phyloP scores from a whole-genome alignment of 1,140 invertebrate genomes.

The Onthophagus taurus region DNA sequence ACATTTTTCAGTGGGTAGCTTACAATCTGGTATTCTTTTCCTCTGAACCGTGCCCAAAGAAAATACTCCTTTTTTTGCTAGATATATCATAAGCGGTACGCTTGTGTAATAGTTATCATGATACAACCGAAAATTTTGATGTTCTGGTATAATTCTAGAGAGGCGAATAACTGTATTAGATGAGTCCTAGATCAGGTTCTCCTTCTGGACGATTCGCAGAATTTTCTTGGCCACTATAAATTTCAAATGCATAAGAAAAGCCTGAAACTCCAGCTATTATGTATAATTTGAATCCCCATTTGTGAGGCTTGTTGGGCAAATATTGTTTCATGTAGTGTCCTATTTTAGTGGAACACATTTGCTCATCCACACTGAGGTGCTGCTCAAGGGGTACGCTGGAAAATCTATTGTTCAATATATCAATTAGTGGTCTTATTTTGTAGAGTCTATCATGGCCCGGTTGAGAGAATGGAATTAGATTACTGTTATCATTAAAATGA shows the following conservation, averaged over 20 bases:
- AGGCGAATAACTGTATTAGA: constrained; percentile 15
- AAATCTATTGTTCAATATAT: constrained; percentile 34
- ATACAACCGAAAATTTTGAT: constrained; percentile 6
- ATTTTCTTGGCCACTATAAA: constrained; percentile 15
- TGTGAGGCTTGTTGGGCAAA: constrained; percentile 33
- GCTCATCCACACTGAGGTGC: constrained; percentile 17
- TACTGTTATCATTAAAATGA: constrained; percentile 32
- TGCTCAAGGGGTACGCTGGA: constrained; percentile 18
- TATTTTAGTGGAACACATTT: constrained; percentile 22
- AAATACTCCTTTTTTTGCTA: not conserved
- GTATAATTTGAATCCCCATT: constrained; percentile 36
- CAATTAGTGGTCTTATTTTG: constrained; percentile 34
- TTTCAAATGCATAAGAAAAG: constrained; percentile 20
- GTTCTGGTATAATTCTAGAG: not conserved
- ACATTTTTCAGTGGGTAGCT: constrained; percentile 1
- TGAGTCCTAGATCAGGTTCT: constrained; percentile 11
- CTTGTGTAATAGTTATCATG: constrained; percentile 8
- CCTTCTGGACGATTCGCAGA: not conserved
- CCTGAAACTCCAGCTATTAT: constrained; percentile 16
- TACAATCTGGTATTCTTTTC: constrained; percentile 5
- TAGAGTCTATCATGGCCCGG: constrained; percentile 32
- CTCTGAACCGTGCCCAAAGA: constrained; percentile 6
- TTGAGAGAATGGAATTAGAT: constrained; percentile 18
- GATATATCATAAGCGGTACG: constrained; percentile 4
- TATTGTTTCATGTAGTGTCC: constrained; percentile 20